Conservation (phyloP, 2,113 vertebrate species). For the Peromyscus maniculatus region DNA sequence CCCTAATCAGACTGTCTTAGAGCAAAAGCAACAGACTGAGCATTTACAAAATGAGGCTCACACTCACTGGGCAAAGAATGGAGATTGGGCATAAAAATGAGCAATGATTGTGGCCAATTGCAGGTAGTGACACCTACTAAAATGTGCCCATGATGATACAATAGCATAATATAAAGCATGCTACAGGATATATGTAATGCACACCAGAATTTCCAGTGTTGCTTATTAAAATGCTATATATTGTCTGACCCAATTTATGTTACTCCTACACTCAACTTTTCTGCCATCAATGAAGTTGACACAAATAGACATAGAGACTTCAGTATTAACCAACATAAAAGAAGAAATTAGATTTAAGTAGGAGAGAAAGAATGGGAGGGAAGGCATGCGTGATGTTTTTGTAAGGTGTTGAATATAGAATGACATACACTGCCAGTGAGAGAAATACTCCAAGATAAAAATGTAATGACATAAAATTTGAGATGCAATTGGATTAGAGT, state of each 20-base stretch:
- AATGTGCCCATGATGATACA: not conserved
- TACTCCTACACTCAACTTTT: not conserved
- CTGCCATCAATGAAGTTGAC: not conserved
- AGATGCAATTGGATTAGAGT: not conserved
- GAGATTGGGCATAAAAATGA: not conserved
- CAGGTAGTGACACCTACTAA: not conserved
- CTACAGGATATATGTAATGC: not conserved
- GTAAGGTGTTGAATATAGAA: not conserved
- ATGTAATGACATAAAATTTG: not conserved
- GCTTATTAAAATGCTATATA: constrained; percentile 37
- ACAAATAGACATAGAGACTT: not conserved
- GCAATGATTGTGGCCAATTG: not conserved
- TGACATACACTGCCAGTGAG: not conserved
- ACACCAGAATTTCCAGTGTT: not conserved
- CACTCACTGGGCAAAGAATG: not conserved
- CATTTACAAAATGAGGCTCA: not conserved
- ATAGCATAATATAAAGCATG: not conserved
- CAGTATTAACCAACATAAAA: not conserved
- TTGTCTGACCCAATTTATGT: not conserved
- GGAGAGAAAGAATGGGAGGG: not conserved
- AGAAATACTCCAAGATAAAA: not conserved
- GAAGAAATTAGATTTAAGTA: not conserved
- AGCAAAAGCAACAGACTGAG: not conserved
- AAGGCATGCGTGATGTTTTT: not conserved
- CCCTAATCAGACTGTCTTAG: not conserved